phyloP scores from a whole-genome alignment of 2,797 vertebrate genomes.

The Sebastolobus alascanus region DNA sequence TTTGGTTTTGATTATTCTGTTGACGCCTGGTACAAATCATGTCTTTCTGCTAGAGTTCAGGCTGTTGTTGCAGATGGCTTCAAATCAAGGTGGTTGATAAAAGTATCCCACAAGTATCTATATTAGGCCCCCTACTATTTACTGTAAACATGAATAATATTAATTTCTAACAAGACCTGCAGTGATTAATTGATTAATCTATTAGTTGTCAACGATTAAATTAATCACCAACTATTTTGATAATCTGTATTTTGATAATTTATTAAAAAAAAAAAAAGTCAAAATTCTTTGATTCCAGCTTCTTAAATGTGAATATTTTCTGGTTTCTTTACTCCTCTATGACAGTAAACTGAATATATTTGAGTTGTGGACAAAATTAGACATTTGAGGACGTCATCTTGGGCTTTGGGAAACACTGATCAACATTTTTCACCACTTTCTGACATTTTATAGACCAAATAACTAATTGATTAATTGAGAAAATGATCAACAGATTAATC shows the following conservation, averaged over 20 bases:
- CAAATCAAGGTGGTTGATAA: not conserved
- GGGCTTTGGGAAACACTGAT: fast-evolving
- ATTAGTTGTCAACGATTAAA: too few relatives aligned
- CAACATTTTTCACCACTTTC: too few relatives aligned
- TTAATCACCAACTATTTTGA: too few relatives aligned
- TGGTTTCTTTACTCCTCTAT: too few relatives aligned
- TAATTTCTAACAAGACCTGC: fast-evolving
- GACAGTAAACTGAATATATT: too few relatives aligned
- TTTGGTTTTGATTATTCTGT: not conserved
- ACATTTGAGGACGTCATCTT: too few relatives aligned
- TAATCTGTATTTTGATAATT: fast-evolving
- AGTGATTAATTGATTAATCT: too few relatives aligned
- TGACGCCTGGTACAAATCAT: not conserved
- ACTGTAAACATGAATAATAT: not conserved
- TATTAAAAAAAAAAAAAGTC: too few relatives aligned
- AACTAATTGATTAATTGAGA: fast-evolving
- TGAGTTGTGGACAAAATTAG: too few relatives aligned
- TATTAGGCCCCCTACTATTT: not conserved
- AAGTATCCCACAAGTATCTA: not conserved
- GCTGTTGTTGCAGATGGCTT: not conserved
- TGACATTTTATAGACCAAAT: fast-evolving
- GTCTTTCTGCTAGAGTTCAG: not conserved
- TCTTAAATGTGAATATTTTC: too few relatives aligned
- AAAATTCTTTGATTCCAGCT: too few relatives aligned
- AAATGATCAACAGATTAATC: too few relatives aligned